Evolutionary conservation across 2,888 invertebrate species (phyloP).

Genomic region (Torymus texanus): DNA sequence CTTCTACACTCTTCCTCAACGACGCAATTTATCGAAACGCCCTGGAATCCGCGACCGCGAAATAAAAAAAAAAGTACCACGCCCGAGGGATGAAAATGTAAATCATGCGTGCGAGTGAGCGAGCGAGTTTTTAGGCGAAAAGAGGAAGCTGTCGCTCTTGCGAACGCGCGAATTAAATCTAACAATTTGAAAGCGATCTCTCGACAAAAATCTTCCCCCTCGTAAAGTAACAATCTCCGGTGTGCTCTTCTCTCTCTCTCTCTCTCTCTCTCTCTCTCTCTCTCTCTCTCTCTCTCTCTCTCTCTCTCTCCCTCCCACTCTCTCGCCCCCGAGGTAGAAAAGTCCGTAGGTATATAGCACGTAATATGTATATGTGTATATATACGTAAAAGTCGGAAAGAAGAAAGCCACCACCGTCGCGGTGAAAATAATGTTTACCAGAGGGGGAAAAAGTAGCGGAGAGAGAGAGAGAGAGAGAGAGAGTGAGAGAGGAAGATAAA

Average conservation of each 20-base stretch:
- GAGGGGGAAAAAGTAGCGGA: neutral
- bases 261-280: neutral
- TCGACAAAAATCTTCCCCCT: slow-evolving; percentile 25
- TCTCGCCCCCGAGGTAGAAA: too few relatives aligned
- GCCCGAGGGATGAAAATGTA: slow-evolving; percentile 7
- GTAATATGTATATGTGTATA: neutral
- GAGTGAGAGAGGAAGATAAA: slow-evolving; percentile 24
- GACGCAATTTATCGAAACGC: too few relatives aligned
- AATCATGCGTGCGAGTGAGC: slow-evolving; percentile 1
- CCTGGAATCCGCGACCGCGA: too few relatives aligned
- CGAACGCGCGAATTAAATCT: slow-evolving; percentile 53
- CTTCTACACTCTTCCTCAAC: too few relatives aligned
- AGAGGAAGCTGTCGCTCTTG: too few relatives aligned
- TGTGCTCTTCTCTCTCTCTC: slow-evolving; percentile 18
- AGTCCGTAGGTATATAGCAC: too few relatives aligned
- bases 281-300: slow-evolving; percentile 4
- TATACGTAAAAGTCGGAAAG: slow-evolving; percentile 49
- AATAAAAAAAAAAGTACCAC: too few relatives aligned
- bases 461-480: neutral
- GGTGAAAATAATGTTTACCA: slow-evolving; percentile 47
- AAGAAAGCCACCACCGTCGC: slow-evolving; percentile 19
- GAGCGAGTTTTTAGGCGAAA: too few relatives aligned
- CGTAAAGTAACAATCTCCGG: slow-evolving; percentile 56
- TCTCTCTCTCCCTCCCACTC: too few relatives aligned
- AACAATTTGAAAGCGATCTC: slow-evolving; percentile 56